Evolutionary conservation across 1,140 invertebrate species (phyloP), one percentile per base, ranked within the genome.

Genomic region (Cydia splendana): DNA sequence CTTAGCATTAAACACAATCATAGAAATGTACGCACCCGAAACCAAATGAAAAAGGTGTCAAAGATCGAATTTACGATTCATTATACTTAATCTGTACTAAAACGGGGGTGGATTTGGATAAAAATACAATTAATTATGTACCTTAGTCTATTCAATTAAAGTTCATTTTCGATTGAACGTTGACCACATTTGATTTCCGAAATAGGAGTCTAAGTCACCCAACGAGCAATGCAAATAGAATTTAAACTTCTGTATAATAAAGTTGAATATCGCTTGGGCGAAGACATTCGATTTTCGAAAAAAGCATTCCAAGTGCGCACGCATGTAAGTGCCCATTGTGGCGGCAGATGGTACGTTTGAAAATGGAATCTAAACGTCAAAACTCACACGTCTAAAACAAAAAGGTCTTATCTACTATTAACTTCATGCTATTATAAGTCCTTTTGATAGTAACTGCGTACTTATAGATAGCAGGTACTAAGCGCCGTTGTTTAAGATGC

Each of bases 21-120:
- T 86, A 87, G 86, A 87, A 90, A 88, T 86, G 75, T 73, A 87
- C 80, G 79, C 85, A 84, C 85, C 84, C 84, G 82, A 88, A 87
- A 88, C 86, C 85, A 90, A 92, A 92, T 92, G 88, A 90, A 91
- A 93, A 91, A 93, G 91, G 91, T 93, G 91, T 92, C 90, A 93
- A 93, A 93, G 91, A 92, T 93, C 90, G 89, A 91, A 93, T 93
- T 93, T 93, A 93, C 90, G 88, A 93, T 91, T 93, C 91, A 91
- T 93, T 93, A 93, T 93, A 91, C 87, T 88, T 92, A 93, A 93
- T 92, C 90, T 88, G 82, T 81, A 86, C 86, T 85, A 89, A 88
- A 89, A 88, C 80, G 83, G 87, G 91, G 90, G 83, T 78, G 79
- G 65, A 42, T 75, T 79, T 62, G 1, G 57, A 57, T 24, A 24